Base-by-base conservation (phyloP, 2,797 vertebrate genomes). In the Dallia pectoralis region DNA sequence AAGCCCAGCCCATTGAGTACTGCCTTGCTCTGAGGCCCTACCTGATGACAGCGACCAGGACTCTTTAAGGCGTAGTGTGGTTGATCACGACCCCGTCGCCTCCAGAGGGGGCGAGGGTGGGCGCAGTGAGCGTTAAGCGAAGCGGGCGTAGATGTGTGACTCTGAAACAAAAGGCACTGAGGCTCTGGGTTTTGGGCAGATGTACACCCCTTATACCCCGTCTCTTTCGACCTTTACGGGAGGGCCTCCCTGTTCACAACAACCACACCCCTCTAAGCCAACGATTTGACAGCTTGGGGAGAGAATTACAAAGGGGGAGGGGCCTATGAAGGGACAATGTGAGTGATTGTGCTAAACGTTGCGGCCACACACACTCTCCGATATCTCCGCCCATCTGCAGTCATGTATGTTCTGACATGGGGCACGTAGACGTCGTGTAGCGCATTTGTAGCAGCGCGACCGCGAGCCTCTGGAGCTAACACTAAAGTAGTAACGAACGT, bases 151-250 rank as follows among this genome's bases (percentile, higher is more conserved):
- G 71, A 82, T 79, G 77, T 79, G 77, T 81, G 84, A 90, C 86
- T 88, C 74, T 73, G 88, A 87, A 87, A 91, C 91, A 92, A 87
- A 93, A 93, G 92, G 92, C 92, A 93, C 92, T 93, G 90, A 85
- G 91, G 91, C 89, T 91, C 91, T 90, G 86, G 85, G 88, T 74
- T 69, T 47, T 53, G 63, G 59, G 70, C 16, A 27, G 33, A 47
- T 47, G 7, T 30, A 64, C 70, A 64, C 8, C 29, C 59, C 70
- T 19, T 9, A 44, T 9, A 25, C 62, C 61, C 62, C 48, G 44
- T 12, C 74, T 18, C 67, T 51, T 36, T 22, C 44, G 25, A 29
- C 33, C 22, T 68, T n/a, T 29, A 7, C 14, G 27, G 63, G 63
- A 65, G 30, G 48, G 19, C 44, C 19, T 9, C 56, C 53, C n/a